Conservation (phyloP, 1,140 invertebrate genomes). For the Bombus turneri region DNA sequence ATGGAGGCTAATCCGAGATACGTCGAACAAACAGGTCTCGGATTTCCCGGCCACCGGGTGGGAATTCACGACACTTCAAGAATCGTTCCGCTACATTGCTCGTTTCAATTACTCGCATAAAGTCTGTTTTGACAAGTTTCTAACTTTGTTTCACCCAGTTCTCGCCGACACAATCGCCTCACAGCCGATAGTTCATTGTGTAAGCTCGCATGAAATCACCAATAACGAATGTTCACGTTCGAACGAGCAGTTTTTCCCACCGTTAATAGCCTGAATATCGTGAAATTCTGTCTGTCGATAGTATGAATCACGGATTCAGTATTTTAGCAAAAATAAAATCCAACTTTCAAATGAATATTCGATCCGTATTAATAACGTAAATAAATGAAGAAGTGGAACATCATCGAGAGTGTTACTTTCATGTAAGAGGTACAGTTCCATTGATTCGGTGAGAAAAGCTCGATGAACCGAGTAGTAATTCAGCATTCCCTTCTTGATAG, state of each 20-base stretch:
- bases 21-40: constrained; percentile 1
- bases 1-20: constrained; percentile 31
- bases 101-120: constrained; percentile 46
- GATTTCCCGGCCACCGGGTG: not conserved
- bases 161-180: not conserved
- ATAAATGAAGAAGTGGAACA: not conserved
- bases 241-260: not conserved
- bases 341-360: not conserved
- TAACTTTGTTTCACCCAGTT: constrained; percentile 36
- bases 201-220: not conserved
- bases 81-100: constrained; percentile 1
- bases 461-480: constrained; percentile 39
- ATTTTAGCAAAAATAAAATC: not conserved
- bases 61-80: constrained; percentile 29
- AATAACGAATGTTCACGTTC: constrained; percentile 11
- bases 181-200: not conserved
- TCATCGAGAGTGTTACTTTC: not conserved
- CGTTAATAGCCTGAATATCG: not conserved
- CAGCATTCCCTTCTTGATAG: constrained; percentile 5
- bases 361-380: not conserved
- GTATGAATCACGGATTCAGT: not conserved
- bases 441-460: not conserved
- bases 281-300: not conserved
- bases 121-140: constrained; percentile 38
- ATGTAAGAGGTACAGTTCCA: not conserved